These are phyloP conservation scores for Gambelia wislizenii DNA, from an alignment of 2,797 vertebrate genomes.

Conservation along the genomic window DNA sequence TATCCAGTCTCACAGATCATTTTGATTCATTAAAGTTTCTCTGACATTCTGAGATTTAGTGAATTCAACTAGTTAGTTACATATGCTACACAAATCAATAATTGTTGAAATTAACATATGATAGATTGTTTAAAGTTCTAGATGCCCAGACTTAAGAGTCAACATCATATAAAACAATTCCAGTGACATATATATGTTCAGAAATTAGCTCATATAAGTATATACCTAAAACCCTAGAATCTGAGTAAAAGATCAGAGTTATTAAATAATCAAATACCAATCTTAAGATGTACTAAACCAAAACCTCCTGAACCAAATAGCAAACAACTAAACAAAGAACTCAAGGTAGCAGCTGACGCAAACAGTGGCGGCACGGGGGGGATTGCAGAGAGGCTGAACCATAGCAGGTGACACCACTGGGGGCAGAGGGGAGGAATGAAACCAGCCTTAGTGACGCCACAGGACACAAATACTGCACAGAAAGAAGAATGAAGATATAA, in stretches of 20 bases:
- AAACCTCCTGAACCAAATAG: not conserved
- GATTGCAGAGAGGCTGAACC: too few species aligned
- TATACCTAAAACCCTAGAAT: not conserved
- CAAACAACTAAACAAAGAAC: too few species aligned
- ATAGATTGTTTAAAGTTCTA: slow-evolving; percentile 10
- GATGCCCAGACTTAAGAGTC: not conserved
- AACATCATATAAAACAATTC: slow-evolving; percentile 34
- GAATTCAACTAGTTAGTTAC: slow-evolving; percentile 5
- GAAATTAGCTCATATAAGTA: slow-evolving; percentile 17
- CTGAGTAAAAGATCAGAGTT: not conserved
- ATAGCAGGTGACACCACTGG: too few species aligned
- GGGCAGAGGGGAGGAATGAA: too few species aligned
- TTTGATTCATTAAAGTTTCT: slow-evolving; percentile 19
- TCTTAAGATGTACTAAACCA: not conserved
- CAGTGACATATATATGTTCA: not conserved
- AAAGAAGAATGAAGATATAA: not conserved
- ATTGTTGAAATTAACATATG: not conserved
- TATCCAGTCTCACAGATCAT: not conserved
- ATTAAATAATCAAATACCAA: not conserved
- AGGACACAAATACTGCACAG: too few species aligned
- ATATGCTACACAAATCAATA: not conserved
- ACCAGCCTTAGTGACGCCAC: too few species aligned
- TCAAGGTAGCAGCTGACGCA: not conserved
- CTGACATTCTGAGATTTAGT: not conserved
- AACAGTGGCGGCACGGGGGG: too few species aligned